Percentiles rank a stretch among this genome's conserved stretches.
These are phyloP conservation scores for Halocynthia roretzi DNA, from an alignment of 23 tunicate species.

Conservation along the genomic window DNA sequence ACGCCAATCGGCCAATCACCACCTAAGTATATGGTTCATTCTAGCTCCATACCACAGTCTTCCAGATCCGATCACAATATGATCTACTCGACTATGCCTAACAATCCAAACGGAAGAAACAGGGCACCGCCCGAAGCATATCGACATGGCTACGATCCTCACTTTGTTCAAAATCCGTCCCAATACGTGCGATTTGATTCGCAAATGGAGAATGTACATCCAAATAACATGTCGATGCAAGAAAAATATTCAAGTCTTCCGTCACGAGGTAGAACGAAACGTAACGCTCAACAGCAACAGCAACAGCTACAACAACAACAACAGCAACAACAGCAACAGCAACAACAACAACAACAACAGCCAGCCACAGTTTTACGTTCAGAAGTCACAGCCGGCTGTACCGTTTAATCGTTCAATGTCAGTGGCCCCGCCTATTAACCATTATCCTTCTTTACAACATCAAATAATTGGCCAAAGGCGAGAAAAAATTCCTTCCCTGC, in stretches of 20 bases:
- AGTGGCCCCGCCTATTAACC: constrained; percentile 27
- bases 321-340: constrained; percentile 16
- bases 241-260: constrained; percentile 25
- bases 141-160: background rate
- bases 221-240: constrained; percentile 5
- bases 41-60: background rate
- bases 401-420: background rate
- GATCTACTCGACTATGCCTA: constrained; percentile 46
- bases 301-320: background rate
- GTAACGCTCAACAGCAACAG: constrained; percentile 19
- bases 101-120: constrained; percentile 1
- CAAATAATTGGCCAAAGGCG: constrained; percentile 17
- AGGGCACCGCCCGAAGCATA: background rate
- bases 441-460: constrained; percentile 48
- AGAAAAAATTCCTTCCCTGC: constrained; percentile 11
- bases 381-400: constrained; percentile 13
- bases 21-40: constrained; percentile 25
- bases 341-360: background rate
- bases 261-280: constrained; percentile 16
- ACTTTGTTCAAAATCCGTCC: background rate
- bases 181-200: background rate
- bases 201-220: background rate
- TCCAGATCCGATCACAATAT: constrained; percentile 1
- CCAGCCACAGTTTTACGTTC: constrained; percentile 14
- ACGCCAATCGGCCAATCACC: constrained; percentile 40